phyloP scores from a whole-genome alignment of 2,797 vertebrate species.

The Eulemur rubriventer region DNA sequence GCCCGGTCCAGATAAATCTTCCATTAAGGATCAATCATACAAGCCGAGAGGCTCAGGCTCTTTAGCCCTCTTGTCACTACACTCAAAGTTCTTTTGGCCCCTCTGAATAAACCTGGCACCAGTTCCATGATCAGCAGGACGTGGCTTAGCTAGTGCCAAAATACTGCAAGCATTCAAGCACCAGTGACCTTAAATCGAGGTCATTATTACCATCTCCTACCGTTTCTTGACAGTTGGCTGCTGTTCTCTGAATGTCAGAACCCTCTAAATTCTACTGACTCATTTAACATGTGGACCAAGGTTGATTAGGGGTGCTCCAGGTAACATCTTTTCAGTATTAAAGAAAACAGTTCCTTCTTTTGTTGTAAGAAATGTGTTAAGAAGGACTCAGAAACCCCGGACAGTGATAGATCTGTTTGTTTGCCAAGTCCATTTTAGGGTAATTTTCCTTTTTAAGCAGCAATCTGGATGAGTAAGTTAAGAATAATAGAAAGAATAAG shows the following conservation, averaged over 20 bases:
- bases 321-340: conserved; percentile 22
- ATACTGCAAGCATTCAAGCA: conserved; percentile 49
- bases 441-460: conserved; percentile 74
- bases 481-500: conserved; percentile 72
- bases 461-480: conserved; percentile 74
- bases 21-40: neutral
- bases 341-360: conserved; percentile 36
- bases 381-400: conserved; percentile 51
- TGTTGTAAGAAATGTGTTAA: conserved; percentile 37
- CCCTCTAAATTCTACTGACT: conserved; percentile 54
- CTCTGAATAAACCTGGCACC: conserved; percentile 52
- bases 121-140: conserved; percentile 54
- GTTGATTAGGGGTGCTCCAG: conserved; percentile 33
- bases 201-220: conserved; percentile 68
- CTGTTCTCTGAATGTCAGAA: conserved; percentile 71
- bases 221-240: conserved; percentile 63
- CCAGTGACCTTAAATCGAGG: conserved; percentile 74
- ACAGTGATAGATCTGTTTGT: conserved; percentile 74
- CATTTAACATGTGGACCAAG: conserved; percentile 49
- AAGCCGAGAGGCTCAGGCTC: neutral
- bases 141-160: conserved; percentile 43
- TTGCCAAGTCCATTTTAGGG: conserved; percentile 62
- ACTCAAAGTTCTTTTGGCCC: conserved; percentile 47
- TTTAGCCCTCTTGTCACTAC: conserved; percentile 49
- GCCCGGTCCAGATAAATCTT: neutral